Conservation (phyloP, 2,113 vertebrate species). For the Nettapus auritus region DNA sequence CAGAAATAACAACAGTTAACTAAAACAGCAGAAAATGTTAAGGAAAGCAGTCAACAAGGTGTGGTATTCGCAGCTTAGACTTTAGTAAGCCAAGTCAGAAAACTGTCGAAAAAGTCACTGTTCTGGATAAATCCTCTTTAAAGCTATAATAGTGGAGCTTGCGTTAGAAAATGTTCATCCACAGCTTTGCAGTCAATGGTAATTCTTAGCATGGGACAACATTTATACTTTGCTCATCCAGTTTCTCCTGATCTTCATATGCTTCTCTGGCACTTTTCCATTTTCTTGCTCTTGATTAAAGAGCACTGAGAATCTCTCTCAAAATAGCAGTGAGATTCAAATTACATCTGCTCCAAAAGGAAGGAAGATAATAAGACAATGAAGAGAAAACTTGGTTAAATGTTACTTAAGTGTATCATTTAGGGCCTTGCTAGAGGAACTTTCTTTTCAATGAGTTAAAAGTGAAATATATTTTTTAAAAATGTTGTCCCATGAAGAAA, state of each 20-base stretch:
- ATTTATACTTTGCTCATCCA: not conserved
- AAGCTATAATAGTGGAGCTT: not conserved
- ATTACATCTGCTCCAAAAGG: not conserved
- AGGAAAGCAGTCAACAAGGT: conserved; percentile 4
- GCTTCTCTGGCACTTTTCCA: conserved; percentile 7
- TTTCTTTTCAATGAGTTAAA: not conserved
- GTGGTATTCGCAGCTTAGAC: not conserved
- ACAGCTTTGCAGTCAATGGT: not conserved
- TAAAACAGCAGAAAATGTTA: conserved; percentile 13
- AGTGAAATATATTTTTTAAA: not conserved
- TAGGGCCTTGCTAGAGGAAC: not conserved
- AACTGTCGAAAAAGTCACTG: not conserved
- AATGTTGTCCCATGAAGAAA: not conserved
- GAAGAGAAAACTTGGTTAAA: not conserved
- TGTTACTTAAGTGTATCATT: not conserved
- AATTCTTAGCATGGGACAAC: not conserved
- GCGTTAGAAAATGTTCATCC: not conserved
- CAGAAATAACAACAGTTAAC: not conserved
- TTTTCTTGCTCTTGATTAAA: conserved; percentile 14
- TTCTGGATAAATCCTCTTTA: not conserved
- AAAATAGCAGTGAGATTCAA: conserved; percentile 24
- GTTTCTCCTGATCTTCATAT: not conserved
- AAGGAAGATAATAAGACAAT: not conserved
- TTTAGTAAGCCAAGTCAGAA: not conserved
- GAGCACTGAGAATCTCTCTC: not conserved